These are phyloP conservation scores for Drosophila arawakana DNA, from an alignment of 1,140 invertebrate species.

Conservation along the genomic window DNA sequence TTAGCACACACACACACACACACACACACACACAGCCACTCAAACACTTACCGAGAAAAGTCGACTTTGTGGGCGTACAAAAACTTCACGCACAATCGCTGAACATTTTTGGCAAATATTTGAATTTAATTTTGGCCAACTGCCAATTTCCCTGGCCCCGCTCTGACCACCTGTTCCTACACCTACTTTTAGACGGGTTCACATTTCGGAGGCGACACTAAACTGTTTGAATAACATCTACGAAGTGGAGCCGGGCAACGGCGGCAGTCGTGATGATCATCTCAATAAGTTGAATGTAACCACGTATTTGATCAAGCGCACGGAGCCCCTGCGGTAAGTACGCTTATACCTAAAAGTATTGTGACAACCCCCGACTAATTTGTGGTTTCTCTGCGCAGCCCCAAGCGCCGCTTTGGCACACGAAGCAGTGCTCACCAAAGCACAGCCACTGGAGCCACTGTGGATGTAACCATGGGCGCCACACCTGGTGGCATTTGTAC, in stretches of 20 bases:
- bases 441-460: slow-evolving; percentile 45
- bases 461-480: not conserved
- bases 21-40: slow-evolving; percentile 38
- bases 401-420: slow-evolving; percentile 80
- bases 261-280: slow-evolving; percentile 93
- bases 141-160: slow-evolving; percentile 36
- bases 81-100: slow-evolving; percentile 72
- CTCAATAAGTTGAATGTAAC: slow-evolving; percentile 94
- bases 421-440: slow-evolving; percentile 73
- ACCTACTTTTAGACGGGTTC: slow-evolving; percentile 89
- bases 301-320: slow-evolving; percentile 96
- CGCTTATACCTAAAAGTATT: not conserved
- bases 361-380: not conserved
- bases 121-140: slow-evolving; percentile 80
- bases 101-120: slow-evolving; percentile 75
- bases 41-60: slow-evolving; percentile 26
- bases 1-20: slow-evolving; percentile 38
- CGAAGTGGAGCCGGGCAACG: slow-evolving; percentile 96
- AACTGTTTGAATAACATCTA: slow-evolving; percentile 94
- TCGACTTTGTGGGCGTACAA: slow-evolving; percentile 24
- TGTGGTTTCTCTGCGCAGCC: slow-evolving; percentile 37
- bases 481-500: not conserved
- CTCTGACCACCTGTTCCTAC: not conserved
- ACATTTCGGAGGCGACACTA: slow-evolving; percentile 94
- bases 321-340: slow-evolving; percentile 88